Percentiles rank a stretch among this genome's conserved stretches.
phyloP scores from a whole-genome alignment of 1,140 invertebrate genomes.

The Conopomorpha cramerella region DNA sequence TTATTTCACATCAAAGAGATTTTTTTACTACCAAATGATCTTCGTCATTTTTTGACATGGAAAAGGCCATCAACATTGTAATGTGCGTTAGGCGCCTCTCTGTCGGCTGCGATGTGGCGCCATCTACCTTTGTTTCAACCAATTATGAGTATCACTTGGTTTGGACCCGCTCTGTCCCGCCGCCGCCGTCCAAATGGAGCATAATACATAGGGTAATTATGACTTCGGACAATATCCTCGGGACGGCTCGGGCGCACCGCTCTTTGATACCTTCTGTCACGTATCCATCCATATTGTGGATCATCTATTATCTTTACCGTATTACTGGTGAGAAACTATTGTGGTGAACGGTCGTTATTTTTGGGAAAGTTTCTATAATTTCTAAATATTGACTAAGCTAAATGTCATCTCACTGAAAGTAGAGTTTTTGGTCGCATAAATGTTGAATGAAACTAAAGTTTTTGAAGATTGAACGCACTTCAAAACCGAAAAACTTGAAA shows the following conservation, averaged over 20 bases:
- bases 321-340: no score
- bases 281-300: no score
- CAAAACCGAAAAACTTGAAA: no score
- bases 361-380: no score
- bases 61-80: slow-evolving; percentile 60
- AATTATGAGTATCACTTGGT: slow-evolving; percentile 57
- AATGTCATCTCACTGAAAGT: no score
- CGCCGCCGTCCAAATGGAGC: slow-evolving; percentile 44
- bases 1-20: slow-evolving; percentile 33
- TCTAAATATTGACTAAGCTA: no score
- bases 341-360: no score
- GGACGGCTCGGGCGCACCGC: slow-evolving; percentile 11
- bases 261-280: slow-evolving; percentile 20
- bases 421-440: no score
- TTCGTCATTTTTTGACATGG: slow-evolving; percentile 58
- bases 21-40: slow-evolving; percentile 51
- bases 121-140: slow-evolving; percentile 50
- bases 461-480: no score
- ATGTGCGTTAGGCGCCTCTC: slow-evolving; percentile 44
- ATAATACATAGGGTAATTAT: slow-evolving; percentile 58
- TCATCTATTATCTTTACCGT: no score
- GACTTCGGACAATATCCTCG: slow-evolving; percentile 17
- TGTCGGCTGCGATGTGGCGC: slow-evolving; percentile 25
- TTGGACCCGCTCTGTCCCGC: slow-evolving; percentile 10
- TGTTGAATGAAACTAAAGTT: no score